Conservation (phyloP, 2,113 vertebrate genomes). For the Brachypteracias leptosomus region DNA sequence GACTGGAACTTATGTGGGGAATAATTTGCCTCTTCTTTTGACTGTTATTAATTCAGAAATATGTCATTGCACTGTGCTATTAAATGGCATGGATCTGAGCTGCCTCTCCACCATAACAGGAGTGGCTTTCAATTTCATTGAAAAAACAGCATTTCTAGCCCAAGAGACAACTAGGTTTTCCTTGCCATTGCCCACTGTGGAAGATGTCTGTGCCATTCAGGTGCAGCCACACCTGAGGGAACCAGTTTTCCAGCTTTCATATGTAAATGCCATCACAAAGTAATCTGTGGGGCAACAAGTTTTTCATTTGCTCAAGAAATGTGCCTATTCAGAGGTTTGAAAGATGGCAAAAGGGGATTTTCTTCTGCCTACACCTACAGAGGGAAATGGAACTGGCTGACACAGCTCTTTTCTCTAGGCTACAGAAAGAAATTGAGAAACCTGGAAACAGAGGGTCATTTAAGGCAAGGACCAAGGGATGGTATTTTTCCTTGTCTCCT, state of each 20-base stretch:
- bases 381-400: not conserved
- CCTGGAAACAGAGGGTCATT: conserved; percentile 5
- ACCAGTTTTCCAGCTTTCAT: not conserved
- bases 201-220: not conserved
- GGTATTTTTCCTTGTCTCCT: not conserved
- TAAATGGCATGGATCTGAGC: not conserved
- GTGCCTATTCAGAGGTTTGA: not conserved
- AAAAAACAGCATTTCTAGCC: not conserved
- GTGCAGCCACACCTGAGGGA: not conserved
- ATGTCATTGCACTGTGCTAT: not conserved
- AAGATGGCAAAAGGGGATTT: not conserved
- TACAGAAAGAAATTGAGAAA: not conserved
- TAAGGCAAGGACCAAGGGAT: not conserved
- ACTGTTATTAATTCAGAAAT: not conserved
- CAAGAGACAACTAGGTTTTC: not conserved
- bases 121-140: not conserved
- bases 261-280: not conserved
- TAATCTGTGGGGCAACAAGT: accelerated
- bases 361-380: not conserved
- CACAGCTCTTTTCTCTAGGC: not conserved
- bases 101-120: not conserved
- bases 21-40: not conserved
- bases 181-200: not conserved
- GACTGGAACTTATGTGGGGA: not conserved
- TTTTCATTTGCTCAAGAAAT: not conserved